Evolutionary conservation across 2,797 vertebrate genomes (phyloP), one percentile per base, ranked within the genome.

Genomic region (Enteromius radiatus): DNA sequence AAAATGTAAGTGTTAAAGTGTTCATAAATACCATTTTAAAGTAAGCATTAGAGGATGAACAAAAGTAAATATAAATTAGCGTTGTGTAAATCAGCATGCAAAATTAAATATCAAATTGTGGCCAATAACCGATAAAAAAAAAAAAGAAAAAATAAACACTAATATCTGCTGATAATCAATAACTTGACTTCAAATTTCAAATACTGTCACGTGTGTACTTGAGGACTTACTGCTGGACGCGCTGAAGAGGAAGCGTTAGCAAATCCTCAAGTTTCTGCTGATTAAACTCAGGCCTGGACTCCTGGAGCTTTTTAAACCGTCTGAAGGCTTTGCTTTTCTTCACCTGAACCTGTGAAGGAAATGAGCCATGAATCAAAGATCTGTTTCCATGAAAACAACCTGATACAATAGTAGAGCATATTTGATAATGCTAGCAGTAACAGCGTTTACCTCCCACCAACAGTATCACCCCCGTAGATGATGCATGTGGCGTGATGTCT

Each of bases 301-400:
- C 98, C 89, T 99, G 98, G 3, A 99, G 95, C 67, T 89, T 95
- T 89, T 97, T 97, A 78, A 98, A 98, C 0, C 94, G 93, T 71
- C 92, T 92, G 90, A 99, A 98, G 17, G 93, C 91, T 87, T 96
- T 97, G 84, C 93, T 99, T 90, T 96, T 98, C 89, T 92, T 96
- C 41, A 97, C 0, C 77, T 96, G 95, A 59, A 93, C 89, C 97
- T 99, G 83, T 64, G 21, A 80, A 5, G 67, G 63, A 19, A 78
- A 10, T 75, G 0, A 69, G 63, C 36, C 67, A 14, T 61, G 61
- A 17, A 56, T 84, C 41, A 68, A 45, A 69, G 47, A 56, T 52
- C 47, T 56, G 78, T 31, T 80, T 41, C 21, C 9, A 54, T 41
- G 61, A 78, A 65, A 65, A 65, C 43, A 67, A 47, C 45, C 45